phyloP scores from a whole-genome alignment of 2,113 vertebrate species.

The Sturnira hondurensis region DNA sequence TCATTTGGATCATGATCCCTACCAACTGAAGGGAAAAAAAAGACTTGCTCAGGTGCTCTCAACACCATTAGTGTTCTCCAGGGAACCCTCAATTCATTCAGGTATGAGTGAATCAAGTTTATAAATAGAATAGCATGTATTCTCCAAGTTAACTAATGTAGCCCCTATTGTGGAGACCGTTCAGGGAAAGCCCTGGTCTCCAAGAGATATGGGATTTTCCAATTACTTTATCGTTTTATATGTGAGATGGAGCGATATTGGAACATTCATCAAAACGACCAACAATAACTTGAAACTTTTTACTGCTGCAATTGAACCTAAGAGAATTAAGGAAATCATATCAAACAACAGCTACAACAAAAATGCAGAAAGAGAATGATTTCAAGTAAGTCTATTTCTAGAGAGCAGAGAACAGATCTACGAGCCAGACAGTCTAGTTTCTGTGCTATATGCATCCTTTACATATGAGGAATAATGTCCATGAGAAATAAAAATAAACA shows the following conservation, averaged over 20 bases:
- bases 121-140: neutral
- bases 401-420: neutral
- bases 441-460: neutral
- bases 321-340: slow-evolving; percentile 15
- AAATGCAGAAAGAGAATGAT: neutral
- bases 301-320: neutral
- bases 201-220: neutral
- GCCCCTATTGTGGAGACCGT: neutral
- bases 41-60: slow-evolving; percentile 46
- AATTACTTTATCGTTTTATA: neutral
- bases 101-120: neutral
- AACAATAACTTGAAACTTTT: neutral
- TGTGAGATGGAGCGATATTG: neutral
- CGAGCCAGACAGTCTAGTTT: neutral
- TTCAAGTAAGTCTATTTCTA: neutral
- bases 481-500: neutral
- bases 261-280: neutral
- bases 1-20: slow-evolving; percentile 45
- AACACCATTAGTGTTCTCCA: neutral
- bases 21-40: slow-evolving; percentile 27
- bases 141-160: neutral
- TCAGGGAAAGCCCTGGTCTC: neutral
- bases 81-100: neutral
- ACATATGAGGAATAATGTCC: neutral
- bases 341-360: neutral